A percentile compares a stretch with the other conserved stretches of the same genome.
Conservation (phyloP, 2,113 vertebrate genomes). For the Ovibos moschatus region DNA sequence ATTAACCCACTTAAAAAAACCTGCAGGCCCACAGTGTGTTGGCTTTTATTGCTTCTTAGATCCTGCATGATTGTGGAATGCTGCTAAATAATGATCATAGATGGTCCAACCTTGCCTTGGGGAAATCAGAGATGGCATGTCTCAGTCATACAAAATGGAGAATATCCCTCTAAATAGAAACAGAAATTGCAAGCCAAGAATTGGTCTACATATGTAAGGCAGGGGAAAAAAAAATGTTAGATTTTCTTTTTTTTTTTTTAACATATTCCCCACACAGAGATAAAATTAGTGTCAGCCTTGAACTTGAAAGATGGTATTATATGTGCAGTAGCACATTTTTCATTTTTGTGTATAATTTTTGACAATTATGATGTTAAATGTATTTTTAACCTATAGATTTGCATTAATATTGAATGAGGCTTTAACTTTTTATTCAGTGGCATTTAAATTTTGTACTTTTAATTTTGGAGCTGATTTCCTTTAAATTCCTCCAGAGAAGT, state of each 20-base stretch:
- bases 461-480: constrained; percentile 34
- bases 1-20: background rate
- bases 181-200: constrained; percentile 6
- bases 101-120: background rate
- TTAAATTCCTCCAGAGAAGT: background rate
- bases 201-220: constrained; percentile 28
- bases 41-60: background rate
- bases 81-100: background rate
- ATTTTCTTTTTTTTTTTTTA: constrained; percentile 11
- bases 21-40: background rate
- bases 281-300: constrained; percentile 58
- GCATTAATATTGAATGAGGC: constrained; percentile 40
- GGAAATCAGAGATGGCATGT: background rate
- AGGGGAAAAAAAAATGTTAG: background rate
- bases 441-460: constrained; percentile 55
- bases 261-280: constrained; percentile 24
- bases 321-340: constrained; percentile 53
- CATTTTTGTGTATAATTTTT: constrained; percentile 56
- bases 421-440: constrained; percentile 33
- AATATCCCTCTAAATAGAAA: constrained; percentile 21
- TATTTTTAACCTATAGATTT: constrained; percentile 55
- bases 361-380: constrained; percentile 43
- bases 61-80: background rate
- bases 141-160: constrained; percentile 3
- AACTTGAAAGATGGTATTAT: constrained; percentile 55